These are phyloP conservation scores for Okapia johnstoni DNA, from an alignment of 2,113 vertebrate species.

Conservation along the genomic window DNA sequence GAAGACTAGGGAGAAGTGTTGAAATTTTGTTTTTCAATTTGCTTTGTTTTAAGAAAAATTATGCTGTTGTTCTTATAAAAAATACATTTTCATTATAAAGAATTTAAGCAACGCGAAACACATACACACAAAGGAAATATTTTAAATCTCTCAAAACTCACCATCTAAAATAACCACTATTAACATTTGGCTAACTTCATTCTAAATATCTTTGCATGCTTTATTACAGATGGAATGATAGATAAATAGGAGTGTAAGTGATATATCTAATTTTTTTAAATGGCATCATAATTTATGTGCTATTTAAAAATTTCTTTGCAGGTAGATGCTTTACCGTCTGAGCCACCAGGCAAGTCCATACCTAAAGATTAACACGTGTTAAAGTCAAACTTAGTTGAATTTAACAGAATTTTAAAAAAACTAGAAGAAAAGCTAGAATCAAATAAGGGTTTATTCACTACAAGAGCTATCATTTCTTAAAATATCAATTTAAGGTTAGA, in stretches of 20 bases:
- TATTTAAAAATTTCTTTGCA: neutral
- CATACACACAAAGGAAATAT: neutral
- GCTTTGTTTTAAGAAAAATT: neutral
- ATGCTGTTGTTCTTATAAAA: neutral
- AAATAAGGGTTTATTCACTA: neutral
- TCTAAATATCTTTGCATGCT: neutral
- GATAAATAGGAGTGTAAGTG: neutral
- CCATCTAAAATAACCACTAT: neutral
- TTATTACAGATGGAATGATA: neutral
- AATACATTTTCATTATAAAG: neutral
- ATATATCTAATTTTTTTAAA: neutral
- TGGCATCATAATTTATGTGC: neutral
- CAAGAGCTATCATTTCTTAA: neutral
- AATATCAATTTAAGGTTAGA: neutral
- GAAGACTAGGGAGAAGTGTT: neutral
- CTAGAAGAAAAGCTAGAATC: neutral
- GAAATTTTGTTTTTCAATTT: neutral
- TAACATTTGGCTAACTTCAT: neutral
- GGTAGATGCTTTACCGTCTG: neutral
- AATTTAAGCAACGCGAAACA: neutral
- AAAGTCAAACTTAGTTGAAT: neutral
- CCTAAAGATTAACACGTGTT: neutral
- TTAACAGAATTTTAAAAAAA: neutral
- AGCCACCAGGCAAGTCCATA: neutral
- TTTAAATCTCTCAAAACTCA: neutral